Evolutionary conservation across 2,113 vertebrate species (phyloP).

Genomic region (Pachyramphus minor): DNA sequence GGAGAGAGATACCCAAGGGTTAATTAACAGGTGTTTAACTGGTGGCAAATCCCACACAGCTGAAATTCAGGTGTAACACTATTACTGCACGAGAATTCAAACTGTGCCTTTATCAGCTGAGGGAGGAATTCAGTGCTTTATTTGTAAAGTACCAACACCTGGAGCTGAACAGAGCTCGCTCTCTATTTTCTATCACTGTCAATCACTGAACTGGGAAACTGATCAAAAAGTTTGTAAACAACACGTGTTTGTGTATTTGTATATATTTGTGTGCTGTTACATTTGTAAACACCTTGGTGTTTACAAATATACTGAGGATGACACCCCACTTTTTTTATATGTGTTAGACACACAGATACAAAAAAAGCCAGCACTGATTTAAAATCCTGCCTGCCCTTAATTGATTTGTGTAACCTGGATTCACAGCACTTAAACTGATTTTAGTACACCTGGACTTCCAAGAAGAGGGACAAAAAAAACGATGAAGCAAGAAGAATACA

Average conservation of each 20-base stretch:
- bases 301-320: background rate
- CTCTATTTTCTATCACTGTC: background rate
- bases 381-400: background rate
- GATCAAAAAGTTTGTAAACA: background rate
- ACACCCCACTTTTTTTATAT: background rate
- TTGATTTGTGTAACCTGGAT: background rate
- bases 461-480: background rate
- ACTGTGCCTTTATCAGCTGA: rapidly evolving
- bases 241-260: background rate
- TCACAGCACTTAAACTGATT: background rate
- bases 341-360: rapidly evolving
- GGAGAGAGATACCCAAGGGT: background rate
- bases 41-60: background rate
- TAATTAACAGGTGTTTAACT: background rate
- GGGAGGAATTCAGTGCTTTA: background rate
- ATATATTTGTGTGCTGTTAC: background rate
- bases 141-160: background rate
- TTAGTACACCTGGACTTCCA: background rate
- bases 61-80: background rate
- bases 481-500: background rate
- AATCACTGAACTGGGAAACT: background rate
- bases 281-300: background rate
- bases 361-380: background rate
- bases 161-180: background rate
- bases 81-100: background rate